Evolutionary conservation across 2,113 vertebrate species (phyloP), one percentile per base, ranked within the genome.

Genomic region (Serinus canaria): DNA sequence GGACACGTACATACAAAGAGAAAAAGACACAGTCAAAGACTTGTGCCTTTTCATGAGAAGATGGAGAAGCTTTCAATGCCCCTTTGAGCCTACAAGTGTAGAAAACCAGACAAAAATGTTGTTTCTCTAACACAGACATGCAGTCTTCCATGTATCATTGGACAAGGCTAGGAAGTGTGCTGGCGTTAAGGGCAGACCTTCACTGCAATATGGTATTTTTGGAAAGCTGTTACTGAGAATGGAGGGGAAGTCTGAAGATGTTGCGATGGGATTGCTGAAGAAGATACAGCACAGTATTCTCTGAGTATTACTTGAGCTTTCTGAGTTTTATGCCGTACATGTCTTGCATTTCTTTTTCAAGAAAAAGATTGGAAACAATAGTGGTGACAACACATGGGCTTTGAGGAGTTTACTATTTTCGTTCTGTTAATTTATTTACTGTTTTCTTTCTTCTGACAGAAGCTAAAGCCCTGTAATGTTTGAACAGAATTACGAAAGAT

Each of bases 331-430:
- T 7, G 13, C 39, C 20, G 21, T 41, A 33, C 1, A 3, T 21
- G 12, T 43, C 35, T 70, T 85, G 44, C 15, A 67, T 82, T 82
- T 79, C 33, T 76, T 75, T 30, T 31, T 58, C 14, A 55, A 60
- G 67, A 23, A 50, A 33, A 80, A 53, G 19, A 11, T n/a, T 63
- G 8, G n/a, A 74, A 93, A 62, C 28, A 37, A 15, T 23, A 18
- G 17, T n/a, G 22, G 8, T 82, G 31, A 49, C 16, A 15, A n/a
- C 17, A 24, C 0, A 0, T 23, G 17, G 55, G 12, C 35, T 83
- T 72, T 68, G 22, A 59, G 50, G 9, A 66, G 10, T 30, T 53
- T 14, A 13, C 14, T 49, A 1, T 43, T 89, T 89, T 82, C 28
- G 25, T 8, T 53, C 46, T 63, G 3, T 27, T 46, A n/a, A 10